Conservation (phyloP, 2,888 invertebrate genomes). For the Lasioglossum oenotherae region DNA sequence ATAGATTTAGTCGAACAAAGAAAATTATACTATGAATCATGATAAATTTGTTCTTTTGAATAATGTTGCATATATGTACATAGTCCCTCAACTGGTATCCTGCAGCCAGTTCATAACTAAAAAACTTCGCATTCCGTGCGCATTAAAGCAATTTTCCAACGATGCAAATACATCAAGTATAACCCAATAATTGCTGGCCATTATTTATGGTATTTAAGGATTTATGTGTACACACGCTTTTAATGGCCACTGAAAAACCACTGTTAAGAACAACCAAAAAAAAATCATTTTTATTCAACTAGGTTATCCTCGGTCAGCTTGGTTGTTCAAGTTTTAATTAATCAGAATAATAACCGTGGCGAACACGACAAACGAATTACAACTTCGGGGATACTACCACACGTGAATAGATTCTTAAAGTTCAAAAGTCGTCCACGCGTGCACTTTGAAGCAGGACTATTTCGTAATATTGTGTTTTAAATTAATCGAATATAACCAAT, state of each 20-base stretch:
- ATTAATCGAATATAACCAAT: too few species aligned
- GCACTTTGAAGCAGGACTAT: neutral
- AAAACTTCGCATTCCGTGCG: neutral
- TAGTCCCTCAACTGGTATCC: neutral
- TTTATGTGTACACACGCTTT: neutral
- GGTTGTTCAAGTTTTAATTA: neutral
- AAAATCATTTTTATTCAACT: neutral
- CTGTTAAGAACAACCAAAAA: neutral
- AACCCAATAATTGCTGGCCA: neutral
- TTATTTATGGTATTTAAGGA: neutral
- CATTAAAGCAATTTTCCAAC: neutral
- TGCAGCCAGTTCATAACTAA: neutral
- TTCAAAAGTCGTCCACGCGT: neutral
- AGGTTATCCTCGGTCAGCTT: neutral
- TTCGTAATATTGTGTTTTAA: neutral
- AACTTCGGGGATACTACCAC: neutral
- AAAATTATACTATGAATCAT: neutral
- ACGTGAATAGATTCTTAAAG: neutral
- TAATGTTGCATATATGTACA: neutral
- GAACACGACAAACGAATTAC: neutral
- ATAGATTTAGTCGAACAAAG: neutral
- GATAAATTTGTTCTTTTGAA: neutral
- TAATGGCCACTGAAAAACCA: neutral
- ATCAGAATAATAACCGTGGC: neutral
- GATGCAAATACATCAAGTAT: neutral